Conservation (phyloP, 2,888 invertebrate species). For the Philonicus albiceps region DNA sequence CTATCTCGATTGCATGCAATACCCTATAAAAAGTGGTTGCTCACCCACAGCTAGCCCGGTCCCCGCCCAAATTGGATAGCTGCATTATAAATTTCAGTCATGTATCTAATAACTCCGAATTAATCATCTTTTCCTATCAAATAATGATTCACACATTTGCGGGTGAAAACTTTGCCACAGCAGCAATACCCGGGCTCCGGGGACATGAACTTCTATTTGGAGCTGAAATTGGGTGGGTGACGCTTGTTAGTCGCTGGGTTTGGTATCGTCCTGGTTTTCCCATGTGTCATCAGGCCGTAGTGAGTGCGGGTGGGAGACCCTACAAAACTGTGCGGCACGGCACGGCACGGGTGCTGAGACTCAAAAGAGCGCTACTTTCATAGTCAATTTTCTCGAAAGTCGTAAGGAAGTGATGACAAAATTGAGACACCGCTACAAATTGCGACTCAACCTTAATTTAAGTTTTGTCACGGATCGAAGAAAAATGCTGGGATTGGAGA, state of each 20-base stretch:
- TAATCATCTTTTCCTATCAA: slow-evolving; percentile 62
- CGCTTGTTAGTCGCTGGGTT: slow-evolving; percentile 29
- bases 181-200: slow-evolving; percentile 24
- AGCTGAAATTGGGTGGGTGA: slow-evolving; percentile 25
- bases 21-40: not conserved
- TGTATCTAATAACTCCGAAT: slow-evolving; percentile 64
- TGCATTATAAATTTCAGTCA: slow-evolving; percentile 63
- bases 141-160: slow-evolving; percentile 53
- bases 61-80: not conserved
- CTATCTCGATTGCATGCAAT: not conserved
- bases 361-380: slow-evolving; percentile 20
- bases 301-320: not conserved
- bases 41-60: not conserved
- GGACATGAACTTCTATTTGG: slow-evolving; percentile 30
- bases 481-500: not conserved
- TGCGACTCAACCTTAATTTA: slow-evolving; percentile 41
- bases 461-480: slow-evolving; percentile 43
- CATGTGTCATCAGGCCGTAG: slow-evolving; percentile 24
- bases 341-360: not conserved
- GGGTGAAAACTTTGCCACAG: slow-evolving; percentile 39
- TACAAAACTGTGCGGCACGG: not conserved
- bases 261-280: slow-evolving; percentile 34
- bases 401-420: slow-evolving; percentile 41
- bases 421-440: slow-evolving; percentile 42
- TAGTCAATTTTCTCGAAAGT: slow-evolving; percentile 38